These are phyloP conservation scores for Eublepharis macularius DNA, from an alignment of 2,113 vertebrate species.

Conservation along the genomic window DNA sequence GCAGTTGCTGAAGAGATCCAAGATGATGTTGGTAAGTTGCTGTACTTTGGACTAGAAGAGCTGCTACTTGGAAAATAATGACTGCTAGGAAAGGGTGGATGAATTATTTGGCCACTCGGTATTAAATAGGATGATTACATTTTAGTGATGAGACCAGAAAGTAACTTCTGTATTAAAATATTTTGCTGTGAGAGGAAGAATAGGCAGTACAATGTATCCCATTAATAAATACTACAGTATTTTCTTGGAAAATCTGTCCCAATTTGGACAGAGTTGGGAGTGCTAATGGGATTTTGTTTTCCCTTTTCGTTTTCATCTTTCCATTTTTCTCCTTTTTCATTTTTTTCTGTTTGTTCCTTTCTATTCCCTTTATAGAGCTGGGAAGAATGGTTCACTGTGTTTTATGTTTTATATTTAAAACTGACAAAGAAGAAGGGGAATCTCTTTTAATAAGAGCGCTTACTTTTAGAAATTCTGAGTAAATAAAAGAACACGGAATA, in stretches of 20 bases:
- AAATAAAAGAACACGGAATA: conserved; percentile 23
- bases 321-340: too few species aligned
- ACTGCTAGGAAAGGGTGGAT: too few species aligned
- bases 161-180: background rate
- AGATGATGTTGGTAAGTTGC: conserved; percentile 93
- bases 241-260: background rate
- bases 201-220: background rate
- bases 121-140: background rate
- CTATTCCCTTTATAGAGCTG: too few species aligned
- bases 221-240: background rate
- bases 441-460: conserved; percentile 18
- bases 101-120: background rate
- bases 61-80: too few species aligned
- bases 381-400: too few species aligned
- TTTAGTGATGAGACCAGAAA: background rate
- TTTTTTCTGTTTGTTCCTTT: too few species aligned
- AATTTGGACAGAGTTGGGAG: too few species aligned
- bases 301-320: too few species aligned
- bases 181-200: background rate
- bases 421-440: background rate
- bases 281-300: too few species aligned
- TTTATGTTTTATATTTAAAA: too few species aligned
- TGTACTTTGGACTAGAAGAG: background rate
- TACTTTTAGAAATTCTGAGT: conserved; percentile 38
- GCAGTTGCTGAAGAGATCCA: conserved; percentile 94